Evolutionary conservation across 2,113 vertebrate genomes (phyloP).

Genomic region (Lasiurus cinereus): DNA sequence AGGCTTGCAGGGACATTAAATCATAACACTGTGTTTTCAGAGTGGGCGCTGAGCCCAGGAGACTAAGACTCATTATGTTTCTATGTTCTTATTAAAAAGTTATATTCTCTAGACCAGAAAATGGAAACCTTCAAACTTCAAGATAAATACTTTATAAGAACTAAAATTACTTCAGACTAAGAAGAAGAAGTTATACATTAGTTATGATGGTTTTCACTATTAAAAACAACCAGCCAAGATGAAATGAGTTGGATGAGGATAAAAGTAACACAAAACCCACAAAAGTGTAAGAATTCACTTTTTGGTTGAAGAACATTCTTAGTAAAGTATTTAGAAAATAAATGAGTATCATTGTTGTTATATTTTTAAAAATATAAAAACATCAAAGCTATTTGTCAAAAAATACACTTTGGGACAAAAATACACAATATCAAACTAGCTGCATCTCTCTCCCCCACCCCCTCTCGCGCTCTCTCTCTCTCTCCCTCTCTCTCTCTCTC

Average conservation of each 20-base stretch:
- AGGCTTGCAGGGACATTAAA: conserved; percentile 59
- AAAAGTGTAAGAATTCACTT: neutral
- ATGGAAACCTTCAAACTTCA: conserved; percentile 74
- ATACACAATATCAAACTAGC: neutral
- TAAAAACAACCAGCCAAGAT: conserved; percentile 55
- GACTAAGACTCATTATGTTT: conserved; percentile 65
- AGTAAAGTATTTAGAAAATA: conserved; percentile 3
- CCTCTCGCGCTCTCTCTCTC: neutral
- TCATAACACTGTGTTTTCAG: conserved; percentile 65
- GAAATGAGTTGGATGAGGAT: conserved; percentile 8
- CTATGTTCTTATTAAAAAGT: conserved; percentile 76
- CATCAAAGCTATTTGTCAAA: neutral
- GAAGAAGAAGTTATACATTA: conserved; percentile 70
- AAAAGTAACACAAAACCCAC: neutral
- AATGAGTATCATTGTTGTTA: neutral
- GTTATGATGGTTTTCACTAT: conserved; percentile 66
- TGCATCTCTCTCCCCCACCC: neutral
- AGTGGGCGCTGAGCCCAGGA: conserved; percentile 37
- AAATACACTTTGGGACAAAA: neutral
- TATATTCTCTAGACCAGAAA: conserved; percentile 72
- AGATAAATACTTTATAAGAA: conserved; percentile 79
- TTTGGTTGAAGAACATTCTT: neutral
- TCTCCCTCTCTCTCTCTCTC: too few species aligned
- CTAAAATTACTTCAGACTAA: conserved; percentile 74
- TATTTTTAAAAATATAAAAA: neutral